phyloP scores from a whole-genome alignment of 2,888 invertebrate species.

The Ectropis crepuscularia region DNA sequence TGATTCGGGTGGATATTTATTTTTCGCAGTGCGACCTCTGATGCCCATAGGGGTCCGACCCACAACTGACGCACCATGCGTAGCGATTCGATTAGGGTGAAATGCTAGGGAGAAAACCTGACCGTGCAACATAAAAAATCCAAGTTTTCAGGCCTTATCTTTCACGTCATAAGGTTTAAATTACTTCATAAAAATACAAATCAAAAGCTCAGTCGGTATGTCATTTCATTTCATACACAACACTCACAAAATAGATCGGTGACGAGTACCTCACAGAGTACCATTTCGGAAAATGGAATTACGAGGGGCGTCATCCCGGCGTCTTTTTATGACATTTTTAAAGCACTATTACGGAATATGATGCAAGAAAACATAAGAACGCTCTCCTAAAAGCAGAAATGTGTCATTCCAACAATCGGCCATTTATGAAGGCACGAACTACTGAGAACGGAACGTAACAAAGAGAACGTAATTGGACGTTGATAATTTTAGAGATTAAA shows the following conservation, averaged over 20 bases:
- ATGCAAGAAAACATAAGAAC: constrained; percentile 38
- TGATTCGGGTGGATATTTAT: constrained; percentile 79
- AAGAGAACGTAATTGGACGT: constrained; percentile 57
- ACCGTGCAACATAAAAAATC: constrained; percentile 68
- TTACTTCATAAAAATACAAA: constrained; percentile 11
- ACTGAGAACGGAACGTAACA: constrained; percentile 43
- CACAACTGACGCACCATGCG: constrained; percentile 79
- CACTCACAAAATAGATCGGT: constrained; percentile 81
- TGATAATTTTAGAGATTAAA: constrained; percentile 57
- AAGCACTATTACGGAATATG: constrained; percentile 49
- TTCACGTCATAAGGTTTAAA: constrained; percentile 32
- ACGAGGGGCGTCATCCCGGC: constrained; percentile 70
- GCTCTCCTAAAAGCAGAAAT: constrained; percentile 52
- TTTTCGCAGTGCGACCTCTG: constrained; percentile 76
- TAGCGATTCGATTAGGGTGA: constrained; percentile 84
- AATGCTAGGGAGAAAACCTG: constrained; percentile 74
- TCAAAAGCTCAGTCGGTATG: constrained; percentile 58
- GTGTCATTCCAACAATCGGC: constrained; percentile 49
- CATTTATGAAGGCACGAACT: constrained; percentile 37
- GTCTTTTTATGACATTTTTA: constrained; percentile 67
- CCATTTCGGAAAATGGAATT: constrained; percentile 82
- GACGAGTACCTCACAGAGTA: constrained; percentile 70
- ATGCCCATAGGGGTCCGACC: constrained; percentile 76
- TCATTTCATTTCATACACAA: constrained; percentile 82
- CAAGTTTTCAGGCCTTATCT: constrained; percentile 44